phyloP scores from a whole-genome alignment of 2,888 invertebrate genomes.

The Eilema caniola region DNA sequence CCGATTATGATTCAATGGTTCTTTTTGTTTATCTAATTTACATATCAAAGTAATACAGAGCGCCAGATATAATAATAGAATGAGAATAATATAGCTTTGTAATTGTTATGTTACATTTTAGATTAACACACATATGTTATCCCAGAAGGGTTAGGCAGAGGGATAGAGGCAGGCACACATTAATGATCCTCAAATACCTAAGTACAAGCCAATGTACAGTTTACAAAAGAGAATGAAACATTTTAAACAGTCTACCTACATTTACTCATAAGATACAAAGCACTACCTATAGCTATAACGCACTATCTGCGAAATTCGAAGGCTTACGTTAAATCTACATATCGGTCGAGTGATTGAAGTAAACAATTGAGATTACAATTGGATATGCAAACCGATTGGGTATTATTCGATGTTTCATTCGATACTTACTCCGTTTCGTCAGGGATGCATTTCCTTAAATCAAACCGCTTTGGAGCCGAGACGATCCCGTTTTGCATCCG shows the following conservation, averaged over 20 bases:
- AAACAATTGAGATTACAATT: conserved; percentile 75
- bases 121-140: not conserved
- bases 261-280: too few relatives aligned
- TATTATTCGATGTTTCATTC: conserved; percentile 65
- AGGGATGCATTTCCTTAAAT: conserved; percentile 76
- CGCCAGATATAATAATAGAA: conserved; percentile 14
- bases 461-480: conserved; percentile 69
- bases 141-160: too few relatives aligned
- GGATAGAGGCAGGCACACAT: too few relatives aligned
- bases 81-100: not conserved
- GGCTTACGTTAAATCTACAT: conserved; percentile 60
- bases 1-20: conserved; percentile 35
- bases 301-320: conserved; percentile 54
- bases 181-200: too few relatives aligned
- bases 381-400: conserved; percentile 68
- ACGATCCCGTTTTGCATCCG: conserved; percentile 85
- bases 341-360: conserved; percentile 63
- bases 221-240: not conserved
- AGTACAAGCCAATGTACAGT: too few relatives aligned
- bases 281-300: conserved; percentile 21
- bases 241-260: too few relatives aligned
- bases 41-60: conserved; percentile 4
- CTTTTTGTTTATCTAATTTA: conserved; percentile 25
- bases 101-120: not conserved
- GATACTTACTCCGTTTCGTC: conserved; percentile 58